Base-by-base conservation (phyloP, 2,113 vertebrate genomes). In the Mastomys natalensis region DNA sequence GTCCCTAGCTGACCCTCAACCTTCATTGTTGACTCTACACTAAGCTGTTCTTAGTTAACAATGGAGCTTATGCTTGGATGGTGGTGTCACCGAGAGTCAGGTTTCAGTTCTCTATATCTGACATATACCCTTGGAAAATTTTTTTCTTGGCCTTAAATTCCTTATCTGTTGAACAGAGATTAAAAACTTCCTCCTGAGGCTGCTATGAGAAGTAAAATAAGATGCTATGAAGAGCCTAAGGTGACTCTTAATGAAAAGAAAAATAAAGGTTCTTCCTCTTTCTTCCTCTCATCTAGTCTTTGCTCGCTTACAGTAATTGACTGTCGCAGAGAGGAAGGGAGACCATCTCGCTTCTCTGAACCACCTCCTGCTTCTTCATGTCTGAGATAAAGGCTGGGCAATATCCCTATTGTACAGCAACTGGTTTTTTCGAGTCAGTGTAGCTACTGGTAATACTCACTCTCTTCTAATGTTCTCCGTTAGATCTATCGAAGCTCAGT, bases 121-220 rank as follows among this genome's bases (percentile, higher is more conserved):
- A 37, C 37, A 77, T 80, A 64, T 92, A 8, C 37, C 45, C 26
- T 31, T 55, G 0, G 13, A 19, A 48, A 87, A 70, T 40, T 92
- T 70, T 97, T 93, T 96, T 62, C 40, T 73, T 97, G 34, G 90
- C 64, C 53, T 96, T 64, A 64, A 70, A 43, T 91, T 84, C 82
- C 66, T 95, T 76, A 92, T 77, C 64, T 92, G 53, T 72, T 76
- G 48, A 78, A 53, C 37, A 87, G 53, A 90, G 26, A 84, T 80
- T 80, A 88, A 76, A 92, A 87, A 92, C 24, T 53, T 76, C 74
- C n/a, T 45, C 48, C 21, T 72, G 70, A 43, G 10, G 31, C 58
- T 95, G 40, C 22, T 77, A 21, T 73, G 70, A 87, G 60, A 93
- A 92, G 90, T 62, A 81, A 43, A 90, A 0, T 26, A 34, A 72